Base-by-base conservation (phyloP, 2,888 invertebrate genomes). In the Tetanocera ferruginea region DNA sequence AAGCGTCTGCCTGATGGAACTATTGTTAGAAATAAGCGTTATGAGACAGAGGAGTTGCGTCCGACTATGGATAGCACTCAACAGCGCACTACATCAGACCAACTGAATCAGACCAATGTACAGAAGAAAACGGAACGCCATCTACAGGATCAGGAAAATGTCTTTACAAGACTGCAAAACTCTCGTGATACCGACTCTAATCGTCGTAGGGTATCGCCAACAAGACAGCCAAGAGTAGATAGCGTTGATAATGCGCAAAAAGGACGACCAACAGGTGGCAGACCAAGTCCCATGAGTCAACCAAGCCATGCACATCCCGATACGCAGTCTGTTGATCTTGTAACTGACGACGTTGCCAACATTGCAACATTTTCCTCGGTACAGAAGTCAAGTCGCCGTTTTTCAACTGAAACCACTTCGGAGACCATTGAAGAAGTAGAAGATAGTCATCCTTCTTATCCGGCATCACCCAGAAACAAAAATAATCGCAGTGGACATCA, bases 1-100 rank as follows among this genome's bases (percentile, higher is more conserved):
- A 92, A 93, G 82, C 92, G 92, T 69, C 88, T 94, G 60, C 92
- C 93, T 0, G 94, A 93, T 84, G 94, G 94, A 19, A 93, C 93
- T 2, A 91, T 91, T 60, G 92, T 94, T 0, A 94, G 93, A n/a
- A 94, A 93, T 79, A 94, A 93, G 25, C 91, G 92, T 62, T 92
- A 93, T 52, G 94, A 94, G 86, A 93, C 93, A 51, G 90, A 89
- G 81, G 89, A 88, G 76, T 9, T 82, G 9, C 76, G 80, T 17
- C 85, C 87, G 0, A 67, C 80, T 11, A 73, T 79, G 55, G 84
- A 84, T 19, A 70, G 76, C 3, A 82, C 79, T 55, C 85, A 81
- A 49, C 81, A 83, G 52, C 81, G 81, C 67, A 80, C 80, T 25
- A 67, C 60, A 1, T 79, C 83, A 3, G 74, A 82, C 5, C 83